phyloP scores from a whole-genome alignment of 2,888 invertebrate genomes.

The Drosophila cognata region DNA sequence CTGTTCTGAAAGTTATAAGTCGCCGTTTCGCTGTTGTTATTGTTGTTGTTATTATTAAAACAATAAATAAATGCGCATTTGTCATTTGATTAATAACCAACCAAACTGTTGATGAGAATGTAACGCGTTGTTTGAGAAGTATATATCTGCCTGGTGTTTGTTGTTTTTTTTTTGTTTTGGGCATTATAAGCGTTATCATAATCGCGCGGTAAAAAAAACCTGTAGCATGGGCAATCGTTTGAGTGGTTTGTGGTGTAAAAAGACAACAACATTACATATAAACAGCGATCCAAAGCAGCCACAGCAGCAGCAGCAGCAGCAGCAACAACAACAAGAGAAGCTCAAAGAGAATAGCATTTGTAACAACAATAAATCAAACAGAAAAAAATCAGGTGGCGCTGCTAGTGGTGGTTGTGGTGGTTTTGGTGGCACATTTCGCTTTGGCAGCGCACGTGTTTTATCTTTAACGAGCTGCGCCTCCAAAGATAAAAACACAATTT shows the following conservation, averaged over 20 bases:
- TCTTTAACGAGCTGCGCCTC: conserved; percentile 74
- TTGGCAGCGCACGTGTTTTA: conserved; percentile 74
- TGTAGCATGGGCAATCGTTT: conserved; percentile 84
- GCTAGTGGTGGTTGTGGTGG: conserved; percentile 37
- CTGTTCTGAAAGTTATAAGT: not conserved
- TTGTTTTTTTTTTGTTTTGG: not conserved
- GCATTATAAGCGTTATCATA: conserved; percentile 26
- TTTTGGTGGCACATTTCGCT: conserved; percentile 65
- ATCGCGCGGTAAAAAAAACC: conserved; percentile 43
- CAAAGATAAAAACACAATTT: conserved; percentile 57
- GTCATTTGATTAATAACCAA: conserved; percentile 21
- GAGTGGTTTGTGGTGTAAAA: conserved; percentile 85
- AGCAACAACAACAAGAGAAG: conserved; percentile 7
- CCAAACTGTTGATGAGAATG: conserved; percentile 21
- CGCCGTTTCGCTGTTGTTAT: not conserved
- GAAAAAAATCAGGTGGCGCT: conserved; percentile 56
- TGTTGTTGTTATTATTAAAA: not conserved
- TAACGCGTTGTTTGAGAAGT: conserved; percentile 2
- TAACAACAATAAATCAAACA: conserved; percentile 46
- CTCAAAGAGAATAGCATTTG: conserved; percentile 28
- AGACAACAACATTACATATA: conserved; percentile 72
- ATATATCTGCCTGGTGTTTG: not conserved
- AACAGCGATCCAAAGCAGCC: conserved; percentile 45
- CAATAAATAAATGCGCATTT: conserved; percentile 5
- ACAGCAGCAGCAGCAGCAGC: conserved; percentile 24